Evolutionary conservation across 2,797 vertebrate species (phyloP), one percentile per base, ranked within the genome.

Genomic region (Caiman crocodilus): DNA sequence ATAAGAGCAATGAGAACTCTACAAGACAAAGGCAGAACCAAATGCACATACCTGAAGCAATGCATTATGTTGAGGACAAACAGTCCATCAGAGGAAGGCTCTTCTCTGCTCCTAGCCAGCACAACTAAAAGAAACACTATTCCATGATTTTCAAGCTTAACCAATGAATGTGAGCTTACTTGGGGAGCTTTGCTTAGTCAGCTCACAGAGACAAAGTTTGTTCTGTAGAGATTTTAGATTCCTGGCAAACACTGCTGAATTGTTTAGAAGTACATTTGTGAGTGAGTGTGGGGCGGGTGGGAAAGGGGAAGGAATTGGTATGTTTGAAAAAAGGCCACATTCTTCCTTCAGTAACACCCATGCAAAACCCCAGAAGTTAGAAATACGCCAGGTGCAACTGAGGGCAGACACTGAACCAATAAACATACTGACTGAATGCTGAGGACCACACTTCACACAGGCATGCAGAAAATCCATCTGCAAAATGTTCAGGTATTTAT

Each of bases 101-200:
- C 32, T 58, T 57, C 30, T 78, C 25, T 60, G 16, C 17, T 87
- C 55, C n/a, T n/a, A 14, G 7, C 4, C 5, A 4, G 59, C 0
- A 5, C 12, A 7, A 63, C 28, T 80, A 73, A 74, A 86, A 61
- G 14, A 87, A 55, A 78, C 18, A 75, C 13, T 35, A n/a, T 50
- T 7, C 56, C 76, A 63, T 60, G 65, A 79, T 91, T 79, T 91
- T 90, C 71, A 81, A 90, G 82, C 17, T 80, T 82, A 78, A 32
- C 71, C 23, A 4, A 4, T 7, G 16, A 92, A 76, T 18, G n/a
- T 35, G 20, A 89, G 28, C n/a, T 74, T 50, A 11, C n/a, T 76
- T 0, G 2, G 5, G n/a, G 6, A 2, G 60, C 14, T 81, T 87
- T 18, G 32, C 89, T 93, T 93, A 93, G 21, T 89, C 82, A 93